These are phyloP conservation scores for Syngnathus typhle DNA, from an alignment of 2,113 vertebrate genomes.

Conservation along the genomic window DNA sequence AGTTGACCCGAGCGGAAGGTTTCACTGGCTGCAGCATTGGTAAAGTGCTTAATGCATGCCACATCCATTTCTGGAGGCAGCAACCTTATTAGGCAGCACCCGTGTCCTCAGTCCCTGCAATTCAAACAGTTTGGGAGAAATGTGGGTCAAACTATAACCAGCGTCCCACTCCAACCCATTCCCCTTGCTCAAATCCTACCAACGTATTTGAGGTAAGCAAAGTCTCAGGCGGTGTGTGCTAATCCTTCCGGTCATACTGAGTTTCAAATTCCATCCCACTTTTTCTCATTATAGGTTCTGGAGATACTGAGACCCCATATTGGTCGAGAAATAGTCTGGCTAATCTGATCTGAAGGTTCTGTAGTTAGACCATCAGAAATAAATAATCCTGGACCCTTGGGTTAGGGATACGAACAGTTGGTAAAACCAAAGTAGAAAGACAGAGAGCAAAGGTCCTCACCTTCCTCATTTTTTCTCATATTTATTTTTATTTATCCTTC, in stretches of 20 bases:
- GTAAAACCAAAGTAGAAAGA: slow-evolving; percentile 16
- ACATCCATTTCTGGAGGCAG: slow-evolving; percentile 42
- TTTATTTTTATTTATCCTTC: slow-evolving; percentile 3
- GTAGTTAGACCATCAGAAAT: slow-evolving; percentile 42
- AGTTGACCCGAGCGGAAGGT: slow-evolving; percentile 22
- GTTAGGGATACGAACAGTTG: slow-evolving; percentile 50
- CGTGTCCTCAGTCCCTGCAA: slow-evolving; percentile 44
- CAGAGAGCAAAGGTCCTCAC: slow-evolving; percentile 4
- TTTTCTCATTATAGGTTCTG: slow-evolving; percentile 69
- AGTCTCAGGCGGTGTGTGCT: slow-evolving; percentile 55
- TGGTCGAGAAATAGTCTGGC: slow-evolving; percentile 65
- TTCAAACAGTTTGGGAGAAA: slow-evolving; percentile 58
- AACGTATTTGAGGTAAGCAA: slow-evolving; percentile 62
- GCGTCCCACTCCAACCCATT: slow-evolving; percentile 34
- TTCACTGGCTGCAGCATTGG: slow-evolving; percentile 20
- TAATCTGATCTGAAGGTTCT: slow-evolving; percentile 62
- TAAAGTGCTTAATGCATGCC: slow-evolving; percentile 29
- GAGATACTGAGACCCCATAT: slow-evolving; percentile 68
- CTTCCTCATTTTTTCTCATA: slow-evolving; percentile 17
- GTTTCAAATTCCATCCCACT: slow-evolving; percentile 72
- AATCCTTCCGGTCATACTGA: slow-evolving; percentile 69
- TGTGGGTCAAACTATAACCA: slow-evolving; percentile 58
- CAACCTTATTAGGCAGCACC: slow-evolving; percentile 41
- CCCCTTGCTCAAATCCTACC: slow-evolving; percentile 55
- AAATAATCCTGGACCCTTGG: slow-evolving; percentile 51